These are phyloP conservation scores for Labeo calbasu DNA, from an alignment of 2,797 vertebrate genomes.

Conservation along the genomic window DNA sequence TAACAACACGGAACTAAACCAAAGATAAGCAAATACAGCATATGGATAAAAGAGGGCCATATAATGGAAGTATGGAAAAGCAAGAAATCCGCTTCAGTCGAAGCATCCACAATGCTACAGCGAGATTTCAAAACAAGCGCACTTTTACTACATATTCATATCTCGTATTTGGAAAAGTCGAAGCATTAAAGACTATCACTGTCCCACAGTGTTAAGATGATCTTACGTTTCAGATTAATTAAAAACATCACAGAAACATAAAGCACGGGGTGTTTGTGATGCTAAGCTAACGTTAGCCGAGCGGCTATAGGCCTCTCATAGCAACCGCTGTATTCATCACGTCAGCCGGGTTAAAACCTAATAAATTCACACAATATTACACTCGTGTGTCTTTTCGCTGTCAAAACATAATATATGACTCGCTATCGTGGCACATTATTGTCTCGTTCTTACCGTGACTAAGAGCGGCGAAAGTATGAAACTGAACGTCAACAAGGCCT, in stretches of 20 bases:
- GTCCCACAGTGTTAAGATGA: background rate
- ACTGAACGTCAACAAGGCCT: conserved; percentile 62
- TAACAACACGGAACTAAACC: background rate
- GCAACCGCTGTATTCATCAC: conserved; percentile 26
- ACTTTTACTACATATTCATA: background rate
- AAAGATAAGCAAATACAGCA: background rate
- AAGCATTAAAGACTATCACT: fast-evolving
- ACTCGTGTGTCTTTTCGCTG: no score
- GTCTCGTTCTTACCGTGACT: conserved; percentile 61
- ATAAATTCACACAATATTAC: background rate
- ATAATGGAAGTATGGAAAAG: background rate
- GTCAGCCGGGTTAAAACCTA: background rate
- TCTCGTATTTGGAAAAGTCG: no score
- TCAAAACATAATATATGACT: no score
- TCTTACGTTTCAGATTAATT: background rate
- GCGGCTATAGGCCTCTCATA: conserved; percentile 31
- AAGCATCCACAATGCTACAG: background rate
- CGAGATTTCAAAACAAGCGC: fast-evolving
- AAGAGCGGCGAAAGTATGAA: conserved; percentile 40
- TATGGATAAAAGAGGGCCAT: background rate
- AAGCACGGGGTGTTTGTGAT: background rate
- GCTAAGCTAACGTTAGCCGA: conserved; percentile 25
- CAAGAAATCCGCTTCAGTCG: background rate
- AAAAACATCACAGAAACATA: background rate
- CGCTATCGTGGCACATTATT: fast-evolving